Evolutionary conservation across 2,888 invertebrate species (phyloP).

Genomic region (Calliopum simillimum): DNA sequence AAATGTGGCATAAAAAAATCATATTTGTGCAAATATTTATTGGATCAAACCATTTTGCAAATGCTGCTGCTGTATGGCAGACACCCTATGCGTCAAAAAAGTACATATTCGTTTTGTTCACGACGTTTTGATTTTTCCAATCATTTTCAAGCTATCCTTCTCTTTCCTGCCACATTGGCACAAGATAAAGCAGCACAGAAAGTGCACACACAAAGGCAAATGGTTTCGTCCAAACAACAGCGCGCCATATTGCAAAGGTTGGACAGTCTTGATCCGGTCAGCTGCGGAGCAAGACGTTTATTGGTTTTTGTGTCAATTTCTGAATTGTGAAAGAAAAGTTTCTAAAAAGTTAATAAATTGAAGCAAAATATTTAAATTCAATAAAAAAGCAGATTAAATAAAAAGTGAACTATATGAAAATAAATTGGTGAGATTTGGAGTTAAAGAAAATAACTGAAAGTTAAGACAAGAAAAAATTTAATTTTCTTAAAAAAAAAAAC

Average conservation of each 20-base stretch:
- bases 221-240: slow-evolving; percentile 51
- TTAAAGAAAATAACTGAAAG: slow-evolving; percentile 10
- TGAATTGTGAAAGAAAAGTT: slow-evolving; percentile 36
- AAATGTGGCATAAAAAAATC: too few species aligned
- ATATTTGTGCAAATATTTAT: neutral
- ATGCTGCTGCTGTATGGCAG: slow-evolving; percentile 1
- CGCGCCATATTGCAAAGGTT: slow-evolving; percentile 62
- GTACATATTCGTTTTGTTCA: neutral
- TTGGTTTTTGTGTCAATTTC: slow-evolving; percentile 27
- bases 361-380: slow-evolving; percentile 32
- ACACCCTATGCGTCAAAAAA: slow-evolving; percentile 16
- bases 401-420: neutral
- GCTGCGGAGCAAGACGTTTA: slow-evolving; percentile 69
- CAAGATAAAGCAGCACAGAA: neutral
- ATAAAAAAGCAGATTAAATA: slow-evolving; percentile 37
- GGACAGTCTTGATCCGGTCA: slow-evolving; percentile 73
- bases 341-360: slow-evolving; percentile 19
- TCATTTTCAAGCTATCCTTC: neutral
- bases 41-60: slow-evolving; percentile 23
- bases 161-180: neutral
- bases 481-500: slow-evolving; percentile 24
- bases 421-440: too few species aligned
- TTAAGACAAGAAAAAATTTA: neutral
- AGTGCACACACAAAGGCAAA: slow-evolving; percentile 39
- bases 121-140: neutral